Evolutionary conservation across 2,113 vertebrate genomes (phyloP), one percentile per base, ranked within the genome.

Genomic region (Microcebus jonahi): DNA sequence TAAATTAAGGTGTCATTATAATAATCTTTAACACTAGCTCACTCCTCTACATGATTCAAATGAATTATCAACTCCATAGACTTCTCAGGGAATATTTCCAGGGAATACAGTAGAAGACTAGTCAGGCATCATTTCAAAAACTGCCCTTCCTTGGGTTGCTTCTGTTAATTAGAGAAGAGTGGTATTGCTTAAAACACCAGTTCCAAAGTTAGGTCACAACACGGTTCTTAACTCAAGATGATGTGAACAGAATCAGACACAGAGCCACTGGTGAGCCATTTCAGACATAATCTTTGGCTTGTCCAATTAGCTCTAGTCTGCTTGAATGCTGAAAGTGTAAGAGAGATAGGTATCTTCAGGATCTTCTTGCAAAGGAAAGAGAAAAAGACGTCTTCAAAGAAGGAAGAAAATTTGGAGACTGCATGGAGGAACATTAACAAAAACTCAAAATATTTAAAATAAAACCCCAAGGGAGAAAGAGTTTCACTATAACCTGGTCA

Each of bases 161-260:
- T 95, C 61, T 90, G 53, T 92, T 88, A 94, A 87, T 83, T 82
- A 91, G 80, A 42, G 34, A 96, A 92, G 55, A 87, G 15, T 80
- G 27, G 48, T 36, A 59, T 10, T 85, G 61, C 79, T 94, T 95
- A 55, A 73, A 96, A 92, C 17, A 12, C 42, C 25, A 50, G 9
- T 81, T 17, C 76, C 91, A 89, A 95, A 61, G 81, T 93, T 63
- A 91, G 67, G 67, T 53, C 27, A 82, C 86, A 55, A n/a, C 23
- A 63, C 93, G 73, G 42, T n/a, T 92, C 80, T 75, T 48, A 75
- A 39, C 8, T 65, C 57, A 83, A 77, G 67, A 59, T 14, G 36
- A 88, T 48, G 61, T 3, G 65, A 81, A 67, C 21, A 84, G 8
- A 15, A 17, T 57, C 55, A 71, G 63, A 68, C 36, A 36, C 27